A percentile compares a stretch with the other conserved stretches of the same genome.
phyloP scores from a whole-genome alignment of 2,797 vertebrate genomes.

The Luscinia megarhynchos region DNA sequence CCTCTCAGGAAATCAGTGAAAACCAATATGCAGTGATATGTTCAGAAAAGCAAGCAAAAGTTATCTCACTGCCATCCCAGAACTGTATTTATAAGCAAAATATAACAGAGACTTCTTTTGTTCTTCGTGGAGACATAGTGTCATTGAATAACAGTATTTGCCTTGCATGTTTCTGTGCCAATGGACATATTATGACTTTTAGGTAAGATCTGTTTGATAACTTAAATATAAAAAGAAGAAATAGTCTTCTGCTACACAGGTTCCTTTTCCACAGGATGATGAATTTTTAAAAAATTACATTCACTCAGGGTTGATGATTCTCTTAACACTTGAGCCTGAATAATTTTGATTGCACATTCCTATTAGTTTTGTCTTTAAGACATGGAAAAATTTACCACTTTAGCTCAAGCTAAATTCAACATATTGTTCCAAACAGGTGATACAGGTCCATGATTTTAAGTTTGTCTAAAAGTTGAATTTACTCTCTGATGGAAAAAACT shows the following conservation, averaged over 20 bases:
- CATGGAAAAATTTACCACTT: neutral
- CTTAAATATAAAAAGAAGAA: neutral
- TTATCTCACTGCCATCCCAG: constrained; percentile 94
- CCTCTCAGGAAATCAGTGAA: constrained; percentile 95
- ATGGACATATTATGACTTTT: constrained; percentile 99
- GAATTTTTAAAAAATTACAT: neutral
- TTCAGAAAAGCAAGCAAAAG: constrained; percentile 99
- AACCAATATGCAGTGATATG: constrained; percentile 96
- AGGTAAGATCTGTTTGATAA: constrained; percentile 82
- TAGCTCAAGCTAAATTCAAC: neutral
- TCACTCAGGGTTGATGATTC: neutral
- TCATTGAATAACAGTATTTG: constrained; percentile 90
- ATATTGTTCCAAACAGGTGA: neutral
- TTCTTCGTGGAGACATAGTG: constrained; percentile 94
- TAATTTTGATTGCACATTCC: neutral
- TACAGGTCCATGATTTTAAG: neutral
- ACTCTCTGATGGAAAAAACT: neutral
- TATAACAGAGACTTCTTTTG: constrained; percentile 97
- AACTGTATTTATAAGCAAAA: constrained; percentile 96
- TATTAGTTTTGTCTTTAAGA: neutral
- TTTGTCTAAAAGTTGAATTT: neutral
- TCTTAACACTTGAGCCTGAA: neutral
- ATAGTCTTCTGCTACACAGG: neutral
- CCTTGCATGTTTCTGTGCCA: constrained; percentile 97
- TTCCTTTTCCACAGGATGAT: neutral